Evolutionary conservation across 2,888 invertebrate species (phyloP).

Genomic region (Scaptomyza parva): DNA sequence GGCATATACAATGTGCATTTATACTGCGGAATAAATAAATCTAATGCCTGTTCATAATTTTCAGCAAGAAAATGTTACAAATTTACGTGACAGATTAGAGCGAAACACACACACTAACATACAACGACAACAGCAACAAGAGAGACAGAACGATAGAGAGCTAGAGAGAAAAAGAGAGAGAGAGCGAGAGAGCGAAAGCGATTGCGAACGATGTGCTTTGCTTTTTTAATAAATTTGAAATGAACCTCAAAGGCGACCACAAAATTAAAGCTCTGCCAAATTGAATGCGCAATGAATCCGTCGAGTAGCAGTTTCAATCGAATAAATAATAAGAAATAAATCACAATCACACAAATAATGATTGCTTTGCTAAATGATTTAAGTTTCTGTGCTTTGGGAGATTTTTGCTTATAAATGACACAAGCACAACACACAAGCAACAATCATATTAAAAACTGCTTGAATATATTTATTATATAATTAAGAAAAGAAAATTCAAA

Average conservation of each 20-base stretch:
- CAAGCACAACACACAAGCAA: not conserved
- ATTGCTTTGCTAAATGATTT: slow-evolving; percentile 4
- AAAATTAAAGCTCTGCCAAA: slow-evolving; percentile 40
- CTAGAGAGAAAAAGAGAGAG: slow-evolving; percentile 11
- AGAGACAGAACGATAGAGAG: slow-evolving; percentile 3
- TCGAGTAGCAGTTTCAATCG: slow-evolving; percentile 10
- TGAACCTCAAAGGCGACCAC: slow-evolving; percentile 47
- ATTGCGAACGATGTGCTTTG: slow-evolving; percentile 22
- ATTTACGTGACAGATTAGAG: slow-evolving; percentile 78
- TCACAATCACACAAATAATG: slow-evolving; percentile 1
- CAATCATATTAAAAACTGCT: too few species aligned
- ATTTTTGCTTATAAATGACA: not conserved
- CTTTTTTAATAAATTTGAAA: slow-evolving; percentile 73
- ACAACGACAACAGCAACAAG: slow-evolving; percentile 1
- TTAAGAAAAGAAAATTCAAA: too few species aligned
- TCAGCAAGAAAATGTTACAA: slow-evolving; percentile 70
- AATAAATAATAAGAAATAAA: slow-evolving; percentile 22
- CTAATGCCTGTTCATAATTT: slow-evolving; percentile 74
- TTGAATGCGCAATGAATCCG: slow-evolving; percentile 49
- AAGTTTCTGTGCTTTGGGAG: not conserved
- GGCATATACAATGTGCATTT: slow-evolving; percentile 62
- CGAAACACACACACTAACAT: slow-evolving; percentile 10
- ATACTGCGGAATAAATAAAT: slow-evolving; percentile 75
- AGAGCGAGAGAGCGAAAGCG: not conserved
- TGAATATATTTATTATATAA: too few species aligned